Base-by-base conservation (phyloP, 2,113 vertebrate genomes). In the Rhinichthys klamathensis region DNA sequence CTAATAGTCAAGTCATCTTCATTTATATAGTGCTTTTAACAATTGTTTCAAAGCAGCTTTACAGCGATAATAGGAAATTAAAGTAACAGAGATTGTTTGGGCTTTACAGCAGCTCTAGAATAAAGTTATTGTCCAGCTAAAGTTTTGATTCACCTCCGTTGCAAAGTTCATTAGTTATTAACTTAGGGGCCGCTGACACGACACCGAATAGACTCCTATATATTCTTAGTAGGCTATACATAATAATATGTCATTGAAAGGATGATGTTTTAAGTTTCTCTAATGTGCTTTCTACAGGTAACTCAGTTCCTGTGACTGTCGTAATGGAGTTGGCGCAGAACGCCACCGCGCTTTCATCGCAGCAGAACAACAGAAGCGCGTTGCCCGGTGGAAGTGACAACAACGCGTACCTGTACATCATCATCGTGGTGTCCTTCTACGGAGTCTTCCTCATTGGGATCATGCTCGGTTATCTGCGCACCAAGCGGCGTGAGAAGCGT, bases 401-500 rank as follows among this genome's bases (percentile, higher is more conserved):
- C 61, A 96, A 96, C 0, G 97, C 97, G 25, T 97, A 96, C 83
- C 93, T 97, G 77, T 99, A 99, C 90, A 93, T 99, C 25, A 85
- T 99, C 75, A 96, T 98, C 0, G 97, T 99, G 79, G 95, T 99
- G 95, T 97, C 95, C 83, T 99, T 99, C 94, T 99, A 99, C 0
- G 97, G 96, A 56, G 80, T 98, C 88, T 99, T 99, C 91, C 94
- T 99, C 88, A 93, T 95, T 12, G 97, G 96, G 23, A 96, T 99
- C 82, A 96, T 96, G 96, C 89, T 99, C 44, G 96, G 96, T 80
- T 99, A 99, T 90, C 94, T 98, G 93, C 97, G 97, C 88, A 97
- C 96, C 80, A 99, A 98, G 90, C 92, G 95, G 86, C 94, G 93
- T 72, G 96, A 98, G 90, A 97, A 97, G 92, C 94, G 95, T 90